Percentiles rank a stretch among this genome's conserved stretches.
Conservation (phyloP, 2,113 vertebrate species). For the Haplotaxodon microlepis region DNA sequence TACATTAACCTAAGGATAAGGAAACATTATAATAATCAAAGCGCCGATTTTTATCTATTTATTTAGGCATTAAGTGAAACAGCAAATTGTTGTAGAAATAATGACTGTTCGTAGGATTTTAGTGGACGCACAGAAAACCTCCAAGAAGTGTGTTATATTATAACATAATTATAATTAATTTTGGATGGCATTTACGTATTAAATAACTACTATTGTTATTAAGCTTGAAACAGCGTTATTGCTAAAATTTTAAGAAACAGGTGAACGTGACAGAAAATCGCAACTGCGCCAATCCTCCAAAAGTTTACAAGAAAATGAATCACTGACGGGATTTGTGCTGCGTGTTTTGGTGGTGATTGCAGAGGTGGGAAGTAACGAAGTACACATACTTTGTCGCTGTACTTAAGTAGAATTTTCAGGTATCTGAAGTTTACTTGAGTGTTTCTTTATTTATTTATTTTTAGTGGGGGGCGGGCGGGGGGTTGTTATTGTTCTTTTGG, state of each 20-base stretch:
- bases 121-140: not conserved
- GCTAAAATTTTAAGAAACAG: not conserved
- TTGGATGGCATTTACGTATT: not conserved
- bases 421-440: not conserved
- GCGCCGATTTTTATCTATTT: not conserved
- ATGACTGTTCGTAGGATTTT: not conserved
- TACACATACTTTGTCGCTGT: not conserved
- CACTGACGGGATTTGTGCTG: not conserved
- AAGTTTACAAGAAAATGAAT: not conserved
- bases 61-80: not conserved
- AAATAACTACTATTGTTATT: not conserved
- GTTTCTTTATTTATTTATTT: accelerated
- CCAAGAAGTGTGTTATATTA: not conserved
- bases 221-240: not conserved
- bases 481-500: not conserved
- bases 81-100: not conserved
- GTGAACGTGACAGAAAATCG: not conserved
- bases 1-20: not conserved
- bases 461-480: not conserved
- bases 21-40: not conserved
- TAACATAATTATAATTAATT: not conserved
- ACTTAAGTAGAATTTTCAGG: not conserved
- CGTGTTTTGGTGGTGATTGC: not conserved
- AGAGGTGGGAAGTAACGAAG: not conserved
- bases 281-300: accelerated